phyloP scores from a whole-genome alignment of 2,113 vertebrate genomes.

The Nesoenas mayeri region DNA sequence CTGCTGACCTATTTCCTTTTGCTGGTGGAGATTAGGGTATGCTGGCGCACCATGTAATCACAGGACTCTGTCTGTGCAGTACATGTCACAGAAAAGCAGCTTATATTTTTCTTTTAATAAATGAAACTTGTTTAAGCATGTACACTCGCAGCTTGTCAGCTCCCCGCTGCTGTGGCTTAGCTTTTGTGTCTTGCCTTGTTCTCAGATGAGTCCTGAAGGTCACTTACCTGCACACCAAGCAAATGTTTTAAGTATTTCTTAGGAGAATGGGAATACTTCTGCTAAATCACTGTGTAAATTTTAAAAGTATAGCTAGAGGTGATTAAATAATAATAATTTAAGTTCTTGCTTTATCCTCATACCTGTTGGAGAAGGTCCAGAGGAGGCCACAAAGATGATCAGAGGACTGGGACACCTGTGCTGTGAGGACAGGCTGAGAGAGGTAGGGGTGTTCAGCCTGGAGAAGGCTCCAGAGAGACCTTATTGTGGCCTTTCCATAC shows the following conservation, averaged over 20 bases:
- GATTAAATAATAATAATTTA: not conserved
- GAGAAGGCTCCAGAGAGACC: no score
- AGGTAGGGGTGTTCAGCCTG: no score
- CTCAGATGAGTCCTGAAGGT: not conserved
- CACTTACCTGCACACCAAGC: not conserved
- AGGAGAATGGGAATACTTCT: not conserved
- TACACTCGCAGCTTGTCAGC: not conserved
- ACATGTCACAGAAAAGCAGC: not conserved
- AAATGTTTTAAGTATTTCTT: not conserved
- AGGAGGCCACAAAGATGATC: no score
- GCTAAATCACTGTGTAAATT: not conserved
- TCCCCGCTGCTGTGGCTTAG: not conserved
- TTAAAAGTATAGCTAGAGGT: not conserved
- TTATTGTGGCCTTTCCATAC: no score
- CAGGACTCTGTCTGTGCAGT: not conserved
- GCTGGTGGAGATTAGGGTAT: not conserved
- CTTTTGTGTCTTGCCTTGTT: not conserved
- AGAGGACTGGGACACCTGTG: no score
- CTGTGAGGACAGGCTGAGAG: no score
- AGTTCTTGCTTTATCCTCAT: not conserved
- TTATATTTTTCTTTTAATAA: constrained; percentile 7
- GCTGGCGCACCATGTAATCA: not conserved
- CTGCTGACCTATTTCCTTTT: not conserved
- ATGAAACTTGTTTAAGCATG: not conserved
- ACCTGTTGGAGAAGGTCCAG: no score